Conservation (phyloP, 1,140 invertebrate species). For the Colletes gigas region DNA sequence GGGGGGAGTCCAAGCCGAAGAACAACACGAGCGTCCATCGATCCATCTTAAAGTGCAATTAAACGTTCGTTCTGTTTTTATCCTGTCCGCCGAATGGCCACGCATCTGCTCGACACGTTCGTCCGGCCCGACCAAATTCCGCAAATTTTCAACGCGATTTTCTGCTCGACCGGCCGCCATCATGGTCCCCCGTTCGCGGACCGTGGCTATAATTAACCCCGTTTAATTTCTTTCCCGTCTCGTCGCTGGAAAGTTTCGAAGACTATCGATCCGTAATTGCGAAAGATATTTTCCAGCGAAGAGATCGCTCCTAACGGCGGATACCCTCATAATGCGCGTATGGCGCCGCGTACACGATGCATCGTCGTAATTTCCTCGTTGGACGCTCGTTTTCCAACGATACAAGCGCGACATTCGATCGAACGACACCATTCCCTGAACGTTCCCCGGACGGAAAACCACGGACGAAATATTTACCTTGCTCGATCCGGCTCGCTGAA, state of each 20-base stretch:
- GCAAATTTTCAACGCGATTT: too few relatives aligned
- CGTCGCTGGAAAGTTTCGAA: too few relatives aligned
- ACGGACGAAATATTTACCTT: not conserved
- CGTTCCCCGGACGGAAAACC: not conserved
- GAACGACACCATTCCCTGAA: too few relatives aligned
- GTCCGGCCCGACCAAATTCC: not conserved
- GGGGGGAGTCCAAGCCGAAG: not conserved
- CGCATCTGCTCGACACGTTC: not conserved
- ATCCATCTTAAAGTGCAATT: constrained; percentile 19
- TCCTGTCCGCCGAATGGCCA: not conserved
- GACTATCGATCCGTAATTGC: too few relatives aligned
- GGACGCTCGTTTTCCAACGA: too few relatives aligned
- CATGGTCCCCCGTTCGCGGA: too few relatives aligned
- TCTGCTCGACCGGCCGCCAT: too few relatives aligned
- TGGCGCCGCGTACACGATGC: not conserved
- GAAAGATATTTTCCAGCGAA: too few relatives aligned
- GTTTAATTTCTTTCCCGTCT: too few relatives aligned
- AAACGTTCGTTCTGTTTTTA: constrained; percentile 16
- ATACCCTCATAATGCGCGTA: not conserved
- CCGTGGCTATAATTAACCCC: too few relatives aligned
- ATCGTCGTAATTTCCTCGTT: not conserved
- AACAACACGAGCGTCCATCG: constrained; percentile 21
- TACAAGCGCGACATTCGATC: not conserved
- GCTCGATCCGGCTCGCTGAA: too few relatives aligned
- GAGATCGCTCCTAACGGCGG: too few relatives aligned